phyloP scores from a whole-genome alignment of 2,797 vertebrate genomes.

The Danio aesculapii region DNA sequence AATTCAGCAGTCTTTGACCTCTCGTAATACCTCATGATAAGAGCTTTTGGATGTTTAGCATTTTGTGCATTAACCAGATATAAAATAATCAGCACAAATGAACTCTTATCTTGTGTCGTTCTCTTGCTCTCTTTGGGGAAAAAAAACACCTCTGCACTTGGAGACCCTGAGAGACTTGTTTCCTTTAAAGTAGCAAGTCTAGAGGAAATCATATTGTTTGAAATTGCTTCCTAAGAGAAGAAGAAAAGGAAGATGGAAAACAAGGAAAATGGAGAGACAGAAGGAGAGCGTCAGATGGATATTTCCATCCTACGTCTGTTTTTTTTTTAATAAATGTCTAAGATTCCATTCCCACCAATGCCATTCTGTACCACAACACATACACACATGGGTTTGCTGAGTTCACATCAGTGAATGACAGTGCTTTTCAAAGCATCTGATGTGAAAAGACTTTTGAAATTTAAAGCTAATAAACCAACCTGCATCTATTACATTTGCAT shows the following conservation, averaged over 20 bases:
- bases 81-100: slow-evolving; percentile 29
- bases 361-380: not conserved
- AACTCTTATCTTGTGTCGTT: slow-evolving; percentile 16
- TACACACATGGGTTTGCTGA: not conserved
- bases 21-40: slow-evolving; percentile 53
- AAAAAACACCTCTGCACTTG: slow-evolving; percentile 50
- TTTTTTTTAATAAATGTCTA: slow-evolving; percentile 18
- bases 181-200: slow-evolving; percentile 66
- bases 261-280: slow-evolving; percentile 62
- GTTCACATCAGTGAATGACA: slow-evolving; percentile 5
- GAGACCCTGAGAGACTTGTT: slow-evolving; percentile 51
- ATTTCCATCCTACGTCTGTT: slow-evolving; percentile 50
- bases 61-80: slow-evolving; percentile 35
- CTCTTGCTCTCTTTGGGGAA: slow-evolving; percentile 42
- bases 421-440: slow-evolving; percentile 13
- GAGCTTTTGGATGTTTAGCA: slow-evolving; percentile 27
- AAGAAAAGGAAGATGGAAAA: slow-evolving; percentile 63
- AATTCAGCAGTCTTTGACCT: slow-evolving; percentile 21
- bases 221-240: slow-evolving; percentile 79
- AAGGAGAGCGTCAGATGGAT: slow-evolving; percentile 60
- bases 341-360: slow-evolving; percentile 61
- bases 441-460: not conserved
- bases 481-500: not conserved
- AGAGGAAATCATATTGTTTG: slow-evolving; percentile 82
- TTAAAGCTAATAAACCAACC: not conserved